Percentiles rank a stretch among this genome's conserved stretches.
phyloP scores from a whole-genome alignment of 2,888 invertebrate species.

The Ligdia adustata region DNA sequence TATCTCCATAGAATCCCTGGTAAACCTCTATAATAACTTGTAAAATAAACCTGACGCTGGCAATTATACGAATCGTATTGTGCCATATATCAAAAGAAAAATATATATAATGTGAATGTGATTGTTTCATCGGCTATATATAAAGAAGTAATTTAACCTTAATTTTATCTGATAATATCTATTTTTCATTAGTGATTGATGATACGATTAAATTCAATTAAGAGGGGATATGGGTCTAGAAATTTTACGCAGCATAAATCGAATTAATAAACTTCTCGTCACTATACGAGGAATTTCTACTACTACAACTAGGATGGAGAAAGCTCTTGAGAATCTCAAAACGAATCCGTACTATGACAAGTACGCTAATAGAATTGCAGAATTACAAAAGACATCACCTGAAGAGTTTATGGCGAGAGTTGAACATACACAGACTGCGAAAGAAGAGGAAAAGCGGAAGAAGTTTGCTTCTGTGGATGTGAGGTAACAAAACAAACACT shows the following conservation, averaged over 20 bases:
- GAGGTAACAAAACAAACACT: too few relatives aligned
- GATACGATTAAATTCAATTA: too few relatives aligned
- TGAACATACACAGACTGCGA: conserved; percentile 75
- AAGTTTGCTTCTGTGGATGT: conserved; percentile 68
- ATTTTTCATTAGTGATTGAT: too few relatives aligned
- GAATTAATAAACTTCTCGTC: not conserved
- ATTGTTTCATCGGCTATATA: too few relatives aligned
- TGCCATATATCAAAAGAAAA: too few relatives aligned
- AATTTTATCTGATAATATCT: too few relatives aligned
- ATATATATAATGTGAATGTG: too few relatives aligned
- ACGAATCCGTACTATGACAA: conserved; percentile 92
- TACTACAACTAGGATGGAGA: conserved; percentile 65
- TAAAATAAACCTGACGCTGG: too few relatives aligned
- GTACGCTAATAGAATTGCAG: conserved; percentile 90
- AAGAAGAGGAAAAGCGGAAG: conserved; percentile 57
- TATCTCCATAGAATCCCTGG: too few relatives aligned
- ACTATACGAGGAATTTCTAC: conserved; percentile 58
- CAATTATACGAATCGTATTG: too few relatives aligned
- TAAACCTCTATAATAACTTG: too few relatives aligned
- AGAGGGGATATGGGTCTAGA: conserved; percentile 5
- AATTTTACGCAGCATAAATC: not conserved
- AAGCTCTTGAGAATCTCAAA: conserved; percentile 82
- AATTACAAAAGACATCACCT: conserved; percentile 89
- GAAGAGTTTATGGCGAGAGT: conserved; percentile 88
- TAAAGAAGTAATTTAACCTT: too few relatives aligned